phyloP scores from a whole-genome alignment of 2,797 vertebrate genomes.

The Acrossocheilus wenchowensis region DNA sequence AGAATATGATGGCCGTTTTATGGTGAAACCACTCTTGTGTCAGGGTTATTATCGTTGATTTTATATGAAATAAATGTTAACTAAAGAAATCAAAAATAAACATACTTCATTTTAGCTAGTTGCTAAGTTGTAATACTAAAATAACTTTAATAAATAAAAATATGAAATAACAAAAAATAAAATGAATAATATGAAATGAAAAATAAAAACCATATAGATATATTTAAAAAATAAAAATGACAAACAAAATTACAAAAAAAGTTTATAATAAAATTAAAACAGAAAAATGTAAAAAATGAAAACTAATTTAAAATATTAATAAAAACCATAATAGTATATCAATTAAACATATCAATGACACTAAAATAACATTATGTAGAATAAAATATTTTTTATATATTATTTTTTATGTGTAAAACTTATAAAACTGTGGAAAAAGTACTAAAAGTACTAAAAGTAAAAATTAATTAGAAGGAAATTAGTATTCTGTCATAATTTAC shows the following conservation, averaged over 20 bases:
- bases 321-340: neutral
- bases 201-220: neutral
- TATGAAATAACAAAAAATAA: neutral
- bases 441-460: neutral
- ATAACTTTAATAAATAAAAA: neutral
- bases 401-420: neutral
- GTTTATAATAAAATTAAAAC: no score
- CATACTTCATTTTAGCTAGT: neutral
- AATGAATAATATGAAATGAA: no score
- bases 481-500: neutral
- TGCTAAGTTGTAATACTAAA: neutral
- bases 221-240: no score
- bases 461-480: neutral
- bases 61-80: neutral
- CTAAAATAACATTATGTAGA: neutral
- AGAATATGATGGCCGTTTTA: neutral
- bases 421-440: neutral
- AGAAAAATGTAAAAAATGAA: neutral
- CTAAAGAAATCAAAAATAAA: no score
- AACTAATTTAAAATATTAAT: neutral
- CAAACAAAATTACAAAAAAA: no score
- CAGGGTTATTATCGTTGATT: neutral
- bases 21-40: neutral
- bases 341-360: neutral
- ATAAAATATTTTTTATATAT: neutral